phyloP scores from a whole-genome alignment of 2,113 vertebrate genomes.

The Leucoraja erinaceus region DNA sequence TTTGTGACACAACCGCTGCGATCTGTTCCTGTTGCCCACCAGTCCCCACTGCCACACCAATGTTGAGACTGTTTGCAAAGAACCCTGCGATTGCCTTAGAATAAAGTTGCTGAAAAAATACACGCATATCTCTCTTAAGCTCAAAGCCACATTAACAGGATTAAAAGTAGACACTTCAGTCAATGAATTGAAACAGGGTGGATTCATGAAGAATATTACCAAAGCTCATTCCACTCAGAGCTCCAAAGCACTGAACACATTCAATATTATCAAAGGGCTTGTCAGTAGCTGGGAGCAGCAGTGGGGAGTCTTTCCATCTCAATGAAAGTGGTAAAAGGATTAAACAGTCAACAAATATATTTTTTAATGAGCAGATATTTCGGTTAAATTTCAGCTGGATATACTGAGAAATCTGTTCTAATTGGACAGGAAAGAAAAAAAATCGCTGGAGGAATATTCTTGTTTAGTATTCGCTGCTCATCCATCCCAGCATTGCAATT shows the following conservation, averaged over 20 bases:
- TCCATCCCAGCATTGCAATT: too few relatives aligned
- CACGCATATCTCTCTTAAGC: neutral
- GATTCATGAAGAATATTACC: neutral
- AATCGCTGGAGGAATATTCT: too few relatives aligned
- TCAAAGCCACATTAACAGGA: neutral
- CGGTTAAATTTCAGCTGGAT: neutral
- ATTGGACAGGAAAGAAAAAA: neutral
- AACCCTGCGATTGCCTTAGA: neutral
- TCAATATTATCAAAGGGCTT: constrained; percentile 11
- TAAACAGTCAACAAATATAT: neutral
- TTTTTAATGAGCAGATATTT: constrained; percentile 18
- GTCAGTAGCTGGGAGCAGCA: neutral
- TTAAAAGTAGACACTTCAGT: neutral
- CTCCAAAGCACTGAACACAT: neutral
- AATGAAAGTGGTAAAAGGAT: neutral
- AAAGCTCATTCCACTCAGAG: neutral
- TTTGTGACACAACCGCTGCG: neutral
- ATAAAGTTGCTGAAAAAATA: neutral
- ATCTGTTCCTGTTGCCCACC: neutral
- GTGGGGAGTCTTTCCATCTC: neutral
- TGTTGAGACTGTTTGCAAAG: neutral
- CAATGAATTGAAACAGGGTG: neutral
- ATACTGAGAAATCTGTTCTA: neutral
- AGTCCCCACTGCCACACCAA: neutral
- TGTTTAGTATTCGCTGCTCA: too few relatives aligned